phyloP scores from a whole-genome alignment of 2,113 vertebrate species.

The Origma solitaria region DNA sequence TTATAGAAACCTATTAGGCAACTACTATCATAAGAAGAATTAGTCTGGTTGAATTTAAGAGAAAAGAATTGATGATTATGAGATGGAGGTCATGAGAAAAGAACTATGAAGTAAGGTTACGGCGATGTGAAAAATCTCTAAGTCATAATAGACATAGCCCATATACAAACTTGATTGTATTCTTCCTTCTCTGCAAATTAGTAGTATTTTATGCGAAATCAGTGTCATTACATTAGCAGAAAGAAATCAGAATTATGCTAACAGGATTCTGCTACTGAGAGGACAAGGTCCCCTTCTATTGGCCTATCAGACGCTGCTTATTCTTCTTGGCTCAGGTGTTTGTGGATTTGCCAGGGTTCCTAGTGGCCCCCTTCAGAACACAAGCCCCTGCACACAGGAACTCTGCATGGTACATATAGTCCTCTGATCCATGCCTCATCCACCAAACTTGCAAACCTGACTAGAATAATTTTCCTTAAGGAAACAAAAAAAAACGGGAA shows the following conservation, averaged over 20 bases:
- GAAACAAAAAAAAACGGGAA: not conserved
- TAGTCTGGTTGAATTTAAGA: slow-evolving; percentile 34
- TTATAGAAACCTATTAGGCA: slow-evolving; percentile 56
- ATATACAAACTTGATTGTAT: not conserved
- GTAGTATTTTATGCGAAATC: not conserved
- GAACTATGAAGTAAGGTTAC: slow-evolving; percentile 11
- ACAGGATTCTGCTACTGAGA: not conserved
- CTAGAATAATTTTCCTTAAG: not conserved
- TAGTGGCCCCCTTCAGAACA: not conserved
- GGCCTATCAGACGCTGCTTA: not conserved
- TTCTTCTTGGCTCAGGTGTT: not conserved
- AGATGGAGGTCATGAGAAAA: slow-evolving; percentile 14
- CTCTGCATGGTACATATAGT: rapidly evolving
- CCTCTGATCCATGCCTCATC: not conserved
- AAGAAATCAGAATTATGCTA: not conserved
- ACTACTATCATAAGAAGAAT: slow-evolving; percentile 36
- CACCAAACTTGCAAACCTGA: not conserved
- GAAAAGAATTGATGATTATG: slow-evolving; percentile 27
- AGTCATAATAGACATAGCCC: not conserved
- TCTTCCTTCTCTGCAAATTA: not conserved
- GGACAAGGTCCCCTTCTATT: not conserved
- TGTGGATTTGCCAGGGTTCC: not conserved
- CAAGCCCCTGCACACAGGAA: not conserved
- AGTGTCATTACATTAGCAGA: not conserved
- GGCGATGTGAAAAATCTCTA: not conserved